Evolutionary conservation across 2,113 vertebrate species (phyloP).

Genomic region (Acanthisitta chloris): DNA sequence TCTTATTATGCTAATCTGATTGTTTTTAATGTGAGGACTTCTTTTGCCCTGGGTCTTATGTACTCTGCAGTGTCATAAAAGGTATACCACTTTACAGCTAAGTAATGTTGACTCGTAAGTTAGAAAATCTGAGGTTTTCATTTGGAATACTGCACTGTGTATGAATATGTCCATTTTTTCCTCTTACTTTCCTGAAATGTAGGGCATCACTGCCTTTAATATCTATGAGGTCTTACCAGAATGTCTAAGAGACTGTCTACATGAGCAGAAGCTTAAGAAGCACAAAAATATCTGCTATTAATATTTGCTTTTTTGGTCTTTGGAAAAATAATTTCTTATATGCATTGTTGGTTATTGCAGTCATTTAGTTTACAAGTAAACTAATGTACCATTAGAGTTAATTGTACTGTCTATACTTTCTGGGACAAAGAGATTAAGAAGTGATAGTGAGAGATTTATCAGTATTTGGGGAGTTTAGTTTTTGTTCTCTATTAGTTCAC

Average conservation of each 20-base stretch:
- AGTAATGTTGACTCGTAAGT: neutral
- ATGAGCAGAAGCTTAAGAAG: neutral
- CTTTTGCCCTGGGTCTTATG: slow-evolving; percentile 21
- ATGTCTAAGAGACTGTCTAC: neutral
- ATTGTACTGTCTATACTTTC: neutral
- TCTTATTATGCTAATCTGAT: slow-evolving; percentile 54
- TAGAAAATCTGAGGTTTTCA: neutral
- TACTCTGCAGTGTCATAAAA: slow-evolving; percentile 34
- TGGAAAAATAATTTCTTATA: neutral
- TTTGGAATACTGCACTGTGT: neutral
- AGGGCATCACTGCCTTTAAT: neutral
- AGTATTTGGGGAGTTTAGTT: neutral
- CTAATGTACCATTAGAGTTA: neutral
- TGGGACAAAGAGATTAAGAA: neutral
- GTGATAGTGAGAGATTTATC: neutral
- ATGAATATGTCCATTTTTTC: neutral
- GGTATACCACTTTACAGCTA: neutral
- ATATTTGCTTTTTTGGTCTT: neutral
- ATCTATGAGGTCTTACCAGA: neutral
- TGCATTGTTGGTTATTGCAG: neutral
- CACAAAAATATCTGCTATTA: neutral
- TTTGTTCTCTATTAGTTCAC: neutral
- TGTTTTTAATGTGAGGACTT: slow-evolving; percentile 46
- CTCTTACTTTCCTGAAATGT: neutral
- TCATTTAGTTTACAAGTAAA: neutral